Base-by-base conservation (phyloP, 2,888 invertebrate genomes). In the Mesorhabditis sp. region DNA sequence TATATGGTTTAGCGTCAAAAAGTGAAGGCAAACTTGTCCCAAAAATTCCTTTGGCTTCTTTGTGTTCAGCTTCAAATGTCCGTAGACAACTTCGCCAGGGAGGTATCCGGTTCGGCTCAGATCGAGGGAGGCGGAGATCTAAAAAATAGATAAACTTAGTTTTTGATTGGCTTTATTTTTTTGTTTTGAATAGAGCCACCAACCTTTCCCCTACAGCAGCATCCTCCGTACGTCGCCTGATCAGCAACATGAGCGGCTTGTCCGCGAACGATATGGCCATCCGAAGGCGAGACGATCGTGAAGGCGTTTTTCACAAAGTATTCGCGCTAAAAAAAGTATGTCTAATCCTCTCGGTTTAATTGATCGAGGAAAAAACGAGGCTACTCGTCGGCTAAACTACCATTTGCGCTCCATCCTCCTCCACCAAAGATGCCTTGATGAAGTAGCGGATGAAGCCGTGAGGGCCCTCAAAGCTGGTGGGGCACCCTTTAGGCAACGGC, bases 391-490 rank as follows among this genome's bases (percentile, higher is more conserved):
- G 58, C 58, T 50, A 50, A 50, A 50, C 15, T n/a, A 72, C 72
- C 50, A 67, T 67, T 67, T 72, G 68, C n/a, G 62, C 67, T n/a
- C 68, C 50, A 7, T 76, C 76, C 58, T 82, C 82, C 65, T 82
- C 80, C 43, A 84, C 78, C 15, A 84, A 66, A 45, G 78, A 80
- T 62, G 80, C 83, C 45, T 76, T 67, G 45, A 83, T 81, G 70
- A 80, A 85, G 67, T 85, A 85, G 62, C 85, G 80, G 68, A 85
- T 75, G 72, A 79, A 82, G 4, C 80, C 85, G 67, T 82, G 74
- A 43, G 83, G 82, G 62, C 82, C 76, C 62, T 84, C 84, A 70
- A 82, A 84, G 61, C 75, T 76, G 65, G 79, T 81, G 28, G 83
- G 82, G 67, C 83, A 85, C 6, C 82, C 82, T 69, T 79, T 80